Percentiles rank a stretch among this genome's conserved stretches.
These are phyloP conservation scores for Crossocerus cetratus DNA, from an alignment of 2,888 invertebrate genomes.

Conservation along the genomic window DNA sequence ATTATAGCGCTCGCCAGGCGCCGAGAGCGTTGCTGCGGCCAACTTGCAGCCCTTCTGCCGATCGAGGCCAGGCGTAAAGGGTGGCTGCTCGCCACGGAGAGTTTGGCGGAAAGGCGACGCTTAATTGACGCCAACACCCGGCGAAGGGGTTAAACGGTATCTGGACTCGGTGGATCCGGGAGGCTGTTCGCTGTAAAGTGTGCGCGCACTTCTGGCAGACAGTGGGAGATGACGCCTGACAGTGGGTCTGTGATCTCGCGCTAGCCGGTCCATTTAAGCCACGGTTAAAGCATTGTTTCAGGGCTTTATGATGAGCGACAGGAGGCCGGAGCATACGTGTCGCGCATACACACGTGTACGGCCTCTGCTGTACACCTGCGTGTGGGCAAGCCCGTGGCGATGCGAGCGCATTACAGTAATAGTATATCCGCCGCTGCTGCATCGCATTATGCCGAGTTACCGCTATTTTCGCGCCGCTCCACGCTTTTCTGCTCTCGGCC, in stretches of 20 bases:
- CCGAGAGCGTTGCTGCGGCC: too few species aligned
- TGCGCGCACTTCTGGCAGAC: too few species aligned
- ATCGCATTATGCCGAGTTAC: conserved; percentile 61
- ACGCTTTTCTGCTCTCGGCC: conserved; percentile 60
- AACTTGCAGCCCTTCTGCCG: too few species aligned
- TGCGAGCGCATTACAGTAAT: conserved; percentile 57
- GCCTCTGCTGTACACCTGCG: conserved; percentile 9
- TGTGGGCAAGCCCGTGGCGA: conserved; percentile 27
- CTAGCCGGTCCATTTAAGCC: conserved; percentile 29
- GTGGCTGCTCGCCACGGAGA: too few species aligned
- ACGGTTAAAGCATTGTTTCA: conserved; percentile 41
- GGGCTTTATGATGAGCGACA: conserved; percentile 40
- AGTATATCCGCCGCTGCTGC: conserved; percentile 61
- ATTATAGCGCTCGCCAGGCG: too few species aligned
- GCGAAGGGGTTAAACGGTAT: not conserved
- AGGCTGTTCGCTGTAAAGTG: not conserved
- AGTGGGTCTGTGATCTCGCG: not conserved
- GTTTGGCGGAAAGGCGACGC: too few species aligned
- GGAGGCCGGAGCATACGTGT: conserved; percentile 21
- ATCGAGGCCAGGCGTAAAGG: too few species aligned
- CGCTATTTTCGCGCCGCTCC: conserved; percentile 62
- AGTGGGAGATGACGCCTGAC: too few species aligned
- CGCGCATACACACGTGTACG: conserved; percentile 31
- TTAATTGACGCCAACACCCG: too few species aligned
- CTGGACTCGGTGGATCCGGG: not conserved